Evolutionary conservation across 1,140 invertebrate species (phyloP), one percentile per base, ranked within the genome.

Genomic region (Mylabris phalerata): DNA sequence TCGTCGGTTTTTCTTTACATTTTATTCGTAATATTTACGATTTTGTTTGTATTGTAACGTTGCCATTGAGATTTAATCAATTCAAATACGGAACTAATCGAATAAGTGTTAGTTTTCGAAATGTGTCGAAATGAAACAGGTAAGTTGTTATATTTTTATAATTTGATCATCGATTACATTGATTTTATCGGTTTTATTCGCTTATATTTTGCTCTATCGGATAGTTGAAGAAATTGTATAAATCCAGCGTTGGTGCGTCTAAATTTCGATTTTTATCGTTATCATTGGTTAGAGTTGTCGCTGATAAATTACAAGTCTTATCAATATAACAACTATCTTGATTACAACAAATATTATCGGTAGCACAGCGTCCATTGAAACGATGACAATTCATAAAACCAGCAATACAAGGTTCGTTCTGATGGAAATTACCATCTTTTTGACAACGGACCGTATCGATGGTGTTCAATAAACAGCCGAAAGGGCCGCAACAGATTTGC

Each of bases 391-490:
- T 74, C 4, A 73, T 65, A 55, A 68, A 76, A 3, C 78, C 78
- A 24, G 79, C 76, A 45, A 78, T 73, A 55, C 78, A 80, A 0
- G 78, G 77, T 65, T 79, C 78, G 48, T 65, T 72, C 39, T 71
- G 69, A 24, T 72, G 66, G 48, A 74, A 74, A 13, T 61, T 65
- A 25, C 73, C 73, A 13, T 74, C 71, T 26, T 64, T 55, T 67
- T 75, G 70, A 50, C 79, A 80, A 57, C 66, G 68, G 11, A 75
- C 63, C n/a, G 78, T 77, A 67, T 80, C 77, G 6, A 73, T 61
- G 9, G 76, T 78, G 39, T 74, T 75, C 46, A 80, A 65, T 11
- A 78, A 72, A 61, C 78, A 81, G 5, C 79, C 79, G 50, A 81
- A 78, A 0, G 76, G 70, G 19, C 77, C 77, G 55, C 79, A 81